Conservation (phyloP, 2,113 vertebrate species). For the Lichenostomus cassidix region DNA sequence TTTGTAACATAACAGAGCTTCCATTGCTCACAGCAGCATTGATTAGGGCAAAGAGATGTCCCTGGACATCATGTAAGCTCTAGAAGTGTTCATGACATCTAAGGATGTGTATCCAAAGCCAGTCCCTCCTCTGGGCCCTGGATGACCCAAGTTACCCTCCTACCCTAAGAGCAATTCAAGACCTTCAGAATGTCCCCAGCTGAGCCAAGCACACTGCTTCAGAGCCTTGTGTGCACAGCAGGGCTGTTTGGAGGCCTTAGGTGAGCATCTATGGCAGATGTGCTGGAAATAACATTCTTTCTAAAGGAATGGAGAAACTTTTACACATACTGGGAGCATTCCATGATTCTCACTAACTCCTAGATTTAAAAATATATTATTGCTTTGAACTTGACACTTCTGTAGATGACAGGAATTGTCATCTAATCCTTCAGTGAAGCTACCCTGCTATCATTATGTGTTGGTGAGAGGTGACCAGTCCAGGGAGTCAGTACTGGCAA, state of each 20-base stretch:
- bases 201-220: background rate
- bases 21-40: background rate
- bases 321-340: background rate
- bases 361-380: background rate
- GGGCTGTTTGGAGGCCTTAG: background rate
- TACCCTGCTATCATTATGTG: background rate
- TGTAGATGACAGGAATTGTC: background rate
- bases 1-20: background rate
- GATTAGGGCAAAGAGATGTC: background rate
- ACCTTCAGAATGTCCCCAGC: background rate
- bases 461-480: background rate
- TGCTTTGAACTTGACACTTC: background rate
- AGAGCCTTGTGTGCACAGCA: background rate
- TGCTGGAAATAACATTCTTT: background rate
- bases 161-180: background rate
- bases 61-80: background rate
- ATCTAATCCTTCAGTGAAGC: background rate
- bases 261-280: background rate
- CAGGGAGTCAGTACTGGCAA: background rate
- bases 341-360: background rate
- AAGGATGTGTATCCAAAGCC: fast-evolving
- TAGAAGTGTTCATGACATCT: background rate
- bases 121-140: background rate
- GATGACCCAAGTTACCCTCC: background rate
- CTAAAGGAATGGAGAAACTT: background rate